Conservation (phyloP, 2,113 vertebrate genomes). For the Pterophyllum scalare region DNA sequence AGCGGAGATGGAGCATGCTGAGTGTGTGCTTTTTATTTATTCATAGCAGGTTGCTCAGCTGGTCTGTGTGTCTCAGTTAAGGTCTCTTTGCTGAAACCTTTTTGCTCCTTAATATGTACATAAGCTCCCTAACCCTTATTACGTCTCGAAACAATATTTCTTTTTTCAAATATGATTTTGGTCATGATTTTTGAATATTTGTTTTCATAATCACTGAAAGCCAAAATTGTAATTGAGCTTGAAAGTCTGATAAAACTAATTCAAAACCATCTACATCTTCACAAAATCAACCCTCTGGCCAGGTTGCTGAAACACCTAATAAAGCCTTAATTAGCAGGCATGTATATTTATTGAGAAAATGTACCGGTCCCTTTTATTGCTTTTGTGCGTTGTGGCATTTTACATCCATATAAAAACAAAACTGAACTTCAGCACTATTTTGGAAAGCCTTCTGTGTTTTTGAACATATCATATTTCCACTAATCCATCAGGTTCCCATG, state of each 20-base stretch:
- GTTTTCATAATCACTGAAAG: neutral
- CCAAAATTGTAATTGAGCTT: neutral
- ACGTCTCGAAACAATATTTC: neutral
- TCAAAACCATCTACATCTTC: too few relatives aligned
- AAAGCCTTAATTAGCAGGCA: too few relatives aligned
- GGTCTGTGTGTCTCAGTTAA: neutral
- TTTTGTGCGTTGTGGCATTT: neutral
- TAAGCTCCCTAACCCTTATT: neutral
- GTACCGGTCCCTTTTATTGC: neutral
- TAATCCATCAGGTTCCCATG: conserved; percentile 91
- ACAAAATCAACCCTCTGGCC: neutral
- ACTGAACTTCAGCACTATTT: neutral
- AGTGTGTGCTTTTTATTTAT: conserved; percentile 43
- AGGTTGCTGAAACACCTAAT: neutral
- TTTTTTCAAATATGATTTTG: neutral
- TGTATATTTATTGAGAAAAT: neutral
- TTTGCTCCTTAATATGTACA: neutral
- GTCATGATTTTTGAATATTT: neutral
- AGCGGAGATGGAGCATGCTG: conserved; percentile 26
- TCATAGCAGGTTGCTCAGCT: conserved; percentile 8
- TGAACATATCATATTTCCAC: neutral
- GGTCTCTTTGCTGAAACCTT: neutral
- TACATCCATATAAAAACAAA: neutral
- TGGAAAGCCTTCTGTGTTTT: neutral
- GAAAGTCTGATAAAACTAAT: neutral